Conservation (phyloP, 2,888 invertebrate genomes). For the Zootermopsis nevadensis region DNA sequence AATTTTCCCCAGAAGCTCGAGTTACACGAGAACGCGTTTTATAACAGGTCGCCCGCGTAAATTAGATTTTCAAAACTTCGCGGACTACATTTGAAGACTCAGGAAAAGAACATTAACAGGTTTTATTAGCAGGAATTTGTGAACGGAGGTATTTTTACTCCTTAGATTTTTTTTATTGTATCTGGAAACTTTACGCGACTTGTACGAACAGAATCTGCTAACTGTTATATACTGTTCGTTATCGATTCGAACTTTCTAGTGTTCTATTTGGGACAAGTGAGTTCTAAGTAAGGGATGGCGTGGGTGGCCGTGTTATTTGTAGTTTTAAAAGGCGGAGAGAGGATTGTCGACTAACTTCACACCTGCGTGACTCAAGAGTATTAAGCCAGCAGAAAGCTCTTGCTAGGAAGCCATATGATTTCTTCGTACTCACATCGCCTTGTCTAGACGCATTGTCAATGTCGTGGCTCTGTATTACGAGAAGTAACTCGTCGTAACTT, state of each 20-base stretch:
- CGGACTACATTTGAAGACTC: background rate
- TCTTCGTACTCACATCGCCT: background rate
- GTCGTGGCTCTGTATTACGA: too few relatives aligned
- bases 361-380: slow-evolving; percentile 52
- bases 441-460: background rate
- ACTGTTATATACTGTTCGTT: slow-evolving; percentile 38
- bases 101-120: slow-evolving; percentile 6
- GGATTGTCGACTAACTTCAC: slow-evolving; percentile 41
- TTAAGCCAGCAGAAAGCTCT: slow-evolving; percentile 39
- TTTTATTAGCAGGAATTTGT: slow-evolving; percentile 26
- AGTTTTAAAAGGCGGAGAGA: slow-evolving; percentile 28
- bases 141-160: slow-evolving; percentile 30
- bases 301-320: slow-evolving; percentile 34
- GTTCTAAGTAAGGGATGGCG: slow-evolving; percentile 34
- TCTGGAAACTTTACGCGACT: slow-evolving; percentile 39
- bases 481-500: too few relatives aligned
- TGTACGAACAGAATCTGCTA: slow-evolving; percentile 39
- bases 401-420: background rate
- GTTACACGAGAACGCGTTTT: too few relatives aligned
- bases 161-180: slow-evolving; percentile 17
- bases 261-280: slow-evolving; percentile 44
- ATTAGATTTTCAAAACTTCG: slow-evolving; percentile 27
- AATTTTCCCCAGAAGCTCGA: too few relatives aligned
- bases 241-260: slow-evolving; percentile 44
- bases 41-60: background rate